Conservation (phyloP, 2,888 invertebrate genomes). For the Synanthedon formicaeformis region DNA sequence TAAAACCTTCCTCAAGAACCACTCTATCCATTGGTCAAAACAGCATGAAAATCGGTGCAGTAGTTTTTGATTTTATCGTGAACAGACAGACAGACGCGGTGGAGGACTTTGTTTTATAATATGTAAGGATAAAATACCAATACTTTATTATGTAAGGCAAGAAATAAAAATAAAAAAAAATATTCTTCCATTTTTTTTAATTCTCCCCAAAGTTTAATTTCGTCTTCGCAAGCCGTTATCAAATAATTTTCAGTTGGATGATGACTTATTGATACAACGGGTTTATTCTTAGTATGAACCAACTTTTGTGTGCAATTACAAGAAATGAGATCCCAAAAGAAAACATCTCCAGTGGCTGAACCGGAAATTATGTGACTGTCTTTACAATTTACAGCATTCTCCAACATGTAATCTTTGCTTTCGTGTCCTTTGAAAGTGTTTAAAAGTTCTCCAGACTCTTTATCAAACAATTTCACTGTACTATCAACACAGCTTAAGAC, state of each 20-base stretch:
- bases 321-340: constrained; percentile 91
- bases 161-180: background rate
- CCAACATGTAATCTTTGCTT: constrained; percentile 85
- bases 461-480: constrained; percentile 88
- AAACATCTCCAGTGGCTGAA: constrained; percentile 86
- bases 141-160: too few relatives aligned
- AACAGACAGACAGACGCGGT: too few relatives aligned
- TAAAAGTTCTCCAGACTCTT: constrained; percentile 64
- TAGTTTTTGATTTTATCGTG: too few relatives aligned
- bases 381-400: constrained; percentile 85
- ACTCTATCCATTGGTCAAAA: too few relatives aligned
- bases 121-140: too few relatives aligned
- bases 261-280: constrained; percentile 82
- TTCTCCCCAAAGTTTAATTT: constrained; percentile 77
- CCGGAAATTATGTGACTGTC: constrained; percentile 92
- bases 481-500: constrained; percentile 88
- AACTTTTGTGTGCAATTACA: constrained; percentile 60
- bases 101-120: too few relatives aligned
- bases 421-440: constrained; percentile 85
- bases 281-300: constrained; percentile 66
- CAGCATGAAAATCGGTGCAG: too few relatives aligned
- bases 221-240: constrained; percentile 80
- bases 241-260: constrained; percentile 83
- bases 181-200: constrained; percentile 26
- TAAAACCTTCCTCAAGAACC: too few relatives aligned